Conservation (phyloP, 2,797 vertebrate genomes). For the Brachyrhaphis roseni region DNA sequence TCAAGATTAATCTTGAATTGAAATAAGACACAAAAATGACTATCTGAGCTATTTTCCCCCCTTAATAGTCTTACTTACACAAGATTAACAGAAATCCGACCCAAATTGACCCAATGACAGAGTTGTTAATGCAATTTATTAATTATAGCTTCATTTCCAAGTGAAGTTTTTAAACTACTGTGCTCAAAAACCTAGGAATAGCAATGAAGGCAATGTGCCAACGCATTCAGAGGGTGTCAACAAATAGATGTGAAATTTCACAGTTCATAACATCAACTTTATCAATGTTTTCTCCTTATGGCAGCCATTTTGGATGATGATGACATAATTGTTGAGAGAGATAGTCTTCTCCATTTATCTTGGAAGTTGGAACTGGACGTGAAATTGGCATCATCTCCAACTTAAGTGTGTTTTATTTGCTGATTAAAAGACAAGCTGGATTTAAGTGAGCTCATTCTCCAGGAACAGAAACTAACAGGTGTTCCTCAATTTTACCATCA, state of each 20-base stretch:
- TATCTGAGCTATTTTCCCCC: not conserved
- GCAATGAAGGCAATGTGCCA: not conserved
- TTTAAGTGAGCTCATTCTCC: too few relatives aligned
- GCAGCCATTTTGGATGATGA: not conserved
- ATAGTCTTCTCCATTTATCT: not conserved
- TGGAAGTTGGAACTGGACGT: not conserved
- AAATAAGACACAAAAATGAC: not conserved
- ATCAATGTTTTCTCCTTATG: not conserved
- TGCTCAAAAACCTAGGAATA: not conserved
- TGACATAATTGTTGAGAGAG: not conserved
- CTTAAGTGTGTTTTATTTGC: not conserved
- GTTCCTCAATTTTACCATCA: not conserved
- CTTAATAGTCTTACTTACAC: not conserved
- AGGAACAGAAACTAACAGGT: not conserved
- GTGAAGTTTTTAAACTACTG: not conserved
- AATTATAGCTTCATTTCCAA: not conserved
- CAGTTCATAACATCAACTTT: not conserved
- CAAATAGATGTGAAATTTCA: not conserved
- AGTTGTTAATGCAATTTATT: not conserved
- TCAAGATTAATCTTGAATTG: not conserved
- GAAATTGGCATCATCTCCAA: not conserved
- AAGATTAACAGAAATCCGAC: not conserved
- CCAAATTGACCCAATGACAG: conserved; percentile 1
- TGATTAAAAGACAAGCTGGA: too few relatives aligned
- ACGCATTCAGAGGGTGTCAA: not conserved